Conservation (phyloP, 1,140 invertebrate species). For the Homalodisca vitripennis region DNA sequence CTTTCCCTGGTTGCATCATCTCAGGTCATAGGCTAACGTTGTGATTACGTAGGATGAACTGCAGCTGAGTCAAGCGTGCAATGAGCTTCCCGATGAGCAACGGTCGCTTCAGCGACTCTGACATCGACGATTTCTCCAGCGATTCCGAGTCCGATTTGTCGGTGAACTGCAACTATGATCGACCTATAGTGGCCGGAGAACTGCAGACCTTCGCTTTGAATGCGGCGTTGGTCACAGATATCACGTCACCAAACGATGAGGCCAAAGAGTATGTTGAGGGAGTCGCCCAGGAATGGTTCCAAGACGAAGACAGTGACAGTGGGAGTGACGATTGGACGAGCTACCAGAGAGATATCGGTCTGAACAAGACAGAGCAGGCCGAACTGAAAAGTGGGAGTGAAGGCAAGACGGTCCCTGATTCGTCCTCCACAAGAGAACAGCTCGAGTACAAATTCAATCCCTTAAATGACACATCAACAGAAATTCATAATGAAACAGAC, state of each 20-base stretch:
- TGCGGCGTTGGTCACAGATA: not conserved
- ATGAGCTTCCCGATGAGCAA: not conserved
- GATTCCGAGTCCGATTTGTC: not conserved
- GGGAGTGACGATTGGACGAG: constrained; percentile 5
- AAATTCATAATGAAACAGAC: not conserved
- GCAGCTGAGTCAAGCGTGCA: no score
- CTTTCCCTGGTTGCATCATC: no score
- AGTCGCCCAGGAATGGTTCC: not conserved
- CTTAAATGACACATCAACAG: no score
- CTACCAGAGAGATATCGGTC: constrained; percentile 11
- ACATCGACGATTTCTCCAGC: not conserved
- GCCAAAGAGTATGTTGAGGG: not conserved
- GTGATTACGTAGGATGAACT: no score
- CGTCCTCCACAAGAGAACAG: no score
- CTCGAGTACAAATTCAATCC: no score
- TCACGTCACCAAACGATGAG: not conserved
- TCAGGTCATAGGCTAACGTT: no score
- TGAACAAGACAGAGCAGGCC: not conserved
- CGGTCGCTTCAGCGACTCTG: not conserved
- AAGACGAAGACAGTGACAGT: constrained; percentile 4
- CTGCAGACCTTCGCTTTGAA: not conserved
- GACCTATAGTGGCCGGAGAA: no score
- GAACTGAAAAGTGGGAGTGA: not conserved
- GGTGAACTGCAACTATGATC: no score
- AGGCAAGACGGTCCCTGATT: no score